A percentile compares a stretch with the other conserved stretches of the same genome.
Conservation (phyloP, 2,888 invertebrate species). For the Blastobasis lacticolella region DNA sequence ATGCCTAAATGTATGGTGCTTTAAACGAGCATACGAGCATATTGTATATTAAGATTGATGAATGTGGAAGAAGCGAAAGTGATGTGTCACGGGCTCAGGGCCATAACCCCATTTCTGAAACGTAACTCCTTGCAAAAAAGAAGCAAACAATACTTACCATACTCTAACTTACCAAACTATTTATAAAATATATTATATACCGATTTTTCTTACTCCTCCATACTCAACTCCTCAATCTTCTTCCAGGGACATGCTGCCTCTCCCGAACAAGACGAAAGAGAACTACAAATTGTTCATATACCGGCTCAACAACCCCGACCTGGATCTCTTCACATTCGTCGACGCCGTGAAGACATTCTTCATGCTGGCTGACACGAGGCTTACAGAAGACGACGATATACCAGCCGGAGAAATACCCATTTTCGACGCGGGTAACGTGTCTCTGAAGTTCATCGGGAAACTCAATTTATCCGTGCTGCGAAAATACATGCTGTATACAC, state of each 20-base stretch:
- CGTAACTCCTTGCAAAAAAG: too few relatives aligned
- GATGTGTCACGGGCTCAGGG: too few relatives aligned
- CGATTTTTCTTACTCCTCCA: too few relatives aligned
- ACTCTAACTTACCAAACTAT: too few relatives aligned
- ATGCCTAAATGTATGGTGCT: too few relatives aligned
- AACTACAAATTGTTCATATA: conserved; percentile 80
- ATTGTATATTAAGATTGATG: too few relatives aligned
- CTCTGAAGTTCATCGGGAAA: conserved; percentile 77
- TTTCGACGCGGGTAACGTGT: conserved; percentile 79
- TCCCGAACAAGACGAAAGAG: conserved; percentile 78
- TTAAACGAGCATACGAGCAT: too few relatives aligned
- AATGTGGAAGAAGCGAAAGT: too few relatives aligned
- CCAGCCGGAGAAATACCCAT: conserved; percentile 81
- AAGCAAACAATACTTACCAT: too few relatives aligned
- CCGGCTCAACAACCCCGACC: conserved; percentile 75
- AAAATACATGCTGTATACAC: conserved; percentile 82
- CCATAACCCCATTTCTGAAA: too few relatives aligned
- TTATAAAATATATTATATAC: too few relatives aligned
- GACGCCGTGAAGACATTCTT: conserved; percentile 81
- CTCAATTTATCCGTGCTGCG: conserved; percentile 76
- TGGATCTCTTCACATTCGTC: conserved; percentile 78
- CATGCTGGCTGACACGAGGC: conserved; percentile 81
- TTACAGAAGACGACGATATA: conserved; percentile 75
- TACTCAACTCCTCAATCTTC: background rate
- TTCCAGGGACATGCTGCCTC: conserved; percentile 79